Base-by-base conservation (phyloP, 2,113 vertebrate species). In the Pelodiscus sinensis region DNA sequence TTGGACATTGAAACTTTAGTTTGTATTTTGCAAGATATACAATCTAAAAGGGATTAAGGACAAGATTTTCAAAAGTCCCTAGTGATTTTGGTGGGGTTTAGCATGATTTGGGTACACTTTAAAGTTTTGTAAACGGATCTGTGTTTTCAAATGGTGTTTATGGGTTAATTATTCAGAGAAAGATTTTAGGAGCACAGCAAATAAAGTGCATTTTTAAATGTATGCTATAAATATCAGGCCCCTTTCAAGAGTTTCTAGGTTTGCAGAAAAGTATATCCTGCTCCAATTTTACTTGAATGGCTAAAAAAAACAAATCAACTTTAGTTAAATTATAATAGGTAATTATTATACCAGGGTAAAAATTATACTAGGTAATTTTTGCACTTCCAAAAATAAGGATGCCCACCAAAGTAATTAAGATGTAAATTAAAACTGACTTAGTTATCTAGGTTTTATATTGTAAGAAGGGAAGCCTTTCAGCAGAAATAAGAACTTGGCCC, bases 251-350 rank as follows among this genome's bases (percentile, higher is more conserved):
- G 29, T 13, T 3, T 31, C 27, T 65, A 65, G 29, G 29, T 31
- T 65, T 65, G 6, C 60, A 65, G 29, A 65, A 31, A 65, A 31
- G 27, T 31, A 65, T 65, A 6, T 65, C 60, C 60, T 65, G 60
- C 31, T 31, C 5, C 51, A 10, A 58, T 75, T 92, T 79, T 38
- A 25, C 65, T 57, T 62, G 50, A 57, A 4, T n/a, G 65, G 2
- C 19, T 18, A 81, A 51, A 85, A 16, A 54, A 6, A 2, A 13
- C 38, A 57, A 79, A 79, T 44, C 13, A 0, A 21, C 0, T 1
- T 38, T 56, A 86, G 9, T 55, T 58, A 38, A 58, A 84, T n/a
- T 14, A 81, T 2, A 85, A 31, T 50, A 71, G 25, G 3, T 51
- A 16, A 54, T 5, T n/a, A n/a, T n/a, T n/a, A n/a, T n/a, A n/a